Percentiles rank a stretch among this genome's conserved stretches.
These are phyloP conservation scores for Anguilla megastoma DNA, from an alignment of 2,797 vertebrate species.

Conservation along the genomic window DNA sequence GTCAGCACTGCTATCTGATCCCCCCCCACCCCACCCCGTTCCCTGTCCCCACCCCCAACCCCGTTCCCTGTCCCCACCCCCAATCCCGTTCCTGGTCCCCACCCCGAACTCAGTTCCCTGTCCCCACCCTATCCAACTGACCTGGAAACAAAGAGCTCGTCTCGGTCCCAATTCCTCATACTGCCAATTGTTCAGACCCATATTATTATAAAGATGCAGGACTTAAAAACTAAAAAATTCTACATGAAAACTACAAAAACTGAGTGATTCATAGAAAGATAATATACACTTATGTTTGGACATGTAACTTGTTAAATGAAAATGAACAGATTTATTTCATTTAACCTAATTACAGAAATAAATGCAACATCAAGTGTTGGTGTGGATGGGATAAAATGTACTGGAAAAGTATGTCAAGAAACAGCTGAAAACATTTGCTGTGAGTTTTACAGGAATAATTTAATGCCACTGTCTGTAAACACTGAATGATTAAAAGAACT, in stretches of 20 bases:
- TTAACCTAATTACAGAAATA: not conserved
- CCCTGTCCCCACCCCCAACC: no score
- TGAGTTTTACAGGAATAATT: not conserved
- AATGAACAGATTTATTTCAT: not conserved
- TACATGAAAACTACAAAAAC: not conserved
- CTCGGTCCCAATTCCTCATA: not conserved
- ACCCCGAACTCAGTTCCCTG: no score
- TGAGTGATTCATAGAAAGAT: not conserved
- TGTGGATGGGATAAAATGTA: not conserved
- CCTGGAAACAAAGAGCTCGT: not conserved
- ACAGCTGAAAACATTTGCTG: not conserved
- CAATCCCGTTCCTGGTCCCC: no score
- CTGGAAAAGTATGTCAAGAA: not conserved
- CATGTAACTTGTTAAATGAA: not conserved
- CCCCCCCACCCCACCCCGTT: not conserved
- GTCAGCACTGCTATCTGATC: not conserved
- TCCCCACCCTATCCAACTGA: no score
- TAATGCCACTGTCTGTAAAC: not conserved
- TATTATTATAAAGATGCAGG: not conserved
- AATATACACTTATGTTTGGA: not conserved
- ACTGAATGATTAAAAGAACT: not conserved
- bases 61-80: no score
- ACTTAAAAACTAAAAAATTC: no score
- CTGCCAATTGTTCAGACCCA: not conserved
- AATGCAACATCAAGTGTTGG: not conserved